phyloP scores from a whole-genome alignment of 2,888 invertebrate species.

The Ochlodes sylvanus region DNA sequence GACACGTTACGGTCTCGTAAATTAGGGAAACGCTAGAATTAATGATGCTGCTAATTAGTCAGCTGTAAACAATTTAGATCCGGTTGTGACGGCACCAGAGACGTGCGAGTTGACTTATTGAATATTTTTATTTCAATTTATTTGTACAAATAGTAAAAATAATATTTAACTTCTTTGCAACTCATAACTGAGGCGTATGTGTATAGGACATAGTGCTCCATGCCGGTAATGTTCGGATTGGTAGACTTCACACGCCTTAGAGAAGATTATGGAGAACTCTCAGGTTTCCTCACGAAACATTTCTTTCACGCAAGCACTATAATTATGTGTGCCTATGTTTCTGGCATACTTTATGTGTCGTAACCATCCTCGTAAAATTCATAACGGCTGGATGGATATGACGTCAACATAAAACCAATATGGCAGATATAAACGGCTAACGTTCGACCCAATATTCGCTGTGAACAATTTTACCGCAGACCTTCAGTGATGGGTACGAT shows the following conservation, averaged over 20 bases:
- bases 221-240: too few species aligned
- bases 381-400: too few species aligned
- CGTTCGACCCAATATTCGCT: not conserved
- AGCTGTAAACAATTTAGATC: conserved; percentile 28
- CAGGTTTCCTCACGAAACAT: too few species aligned
- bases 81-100: conserved; percentile 10
- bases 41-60: conserved; percentile 36
- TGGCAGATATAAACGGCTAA: not conserved
- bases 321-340: not conserved
- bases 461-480: not conserved
- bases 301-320: too few species aligned
- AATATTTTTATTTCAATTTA: conserved; percentile 9
- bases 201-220: too few species aligned
- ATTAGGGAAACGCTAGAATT: conserved; percentile 37
- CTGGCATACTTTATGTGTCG: not conserved
- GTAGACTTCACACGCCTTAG: too few species aligned
- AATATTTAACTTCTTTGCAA: too few species aligned
- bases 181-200: too few species aligned
- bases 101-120: conserved; percentile 2
- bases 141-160: too few species aligned
- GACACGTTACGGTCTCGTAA: conserved; percentile 30
- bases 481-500: not conserved
- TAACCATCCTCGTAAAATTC: not conserved
- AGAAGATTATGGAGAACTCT: too few species aligned
- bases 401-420: not conserved